Base-by-base conservation (phyloP, 2,797 vertebrate genomes). In the Danio aesculapii region DNA sequence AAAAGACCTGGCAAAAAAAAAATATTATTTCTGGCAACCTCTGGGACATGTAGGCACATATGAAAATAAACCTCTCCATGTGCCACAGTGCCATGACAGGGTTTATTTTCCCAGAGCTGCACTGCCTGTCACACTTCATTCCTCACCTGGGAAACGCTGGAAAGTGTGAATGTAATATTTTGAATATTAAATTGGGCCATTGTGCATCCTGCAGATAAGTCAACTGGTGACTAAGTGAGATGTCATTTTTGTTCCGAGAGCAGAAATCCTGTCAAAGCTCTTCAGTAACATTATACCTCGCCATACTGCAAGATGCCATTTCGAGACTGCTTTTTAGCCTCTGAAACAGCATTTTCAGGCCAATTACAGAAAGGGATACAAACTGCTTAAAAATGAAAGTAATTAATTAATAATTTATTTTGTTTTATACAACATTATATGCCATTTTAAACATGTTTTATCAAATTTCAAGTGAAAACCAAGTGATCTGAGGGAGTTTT, bases 101-200 rank as follows among this genome's bases (percentile, higher is more conserved):
- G 55, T 49, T 78, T 78, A 78, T 61, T 78, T 70, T 61, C 66
- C 46, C 6, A 6, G 50, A 67, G 63, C 52, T 55, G 52, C 9
- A 19, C 63, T 67, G 66, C 76, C 66, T 70, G 76, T 78, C 76
- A 69, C 55, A 70, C 52, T 61, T 52, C 66, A 78, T 78, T 69
- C 66, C 66, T 69, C 66, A 78, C 46, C 14, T 61, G 64, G 55
- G 55, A 16, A 78, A 61, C 43, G 55, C 30, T 70, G 55, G 47
- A 68, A 77, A 47, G 19, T 30, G 16, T 17, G 46, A 78, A 49
- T 59, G 49, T 61, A 11, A 52, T 69, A 43, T 70, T 69, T 78
- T 78, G 21, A 70, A 69, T 78, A 58, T 41, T 49, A 78, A 69
- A 78, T 69, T 59, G 55, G 53, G 43, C 5, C 66, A 69, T 49